A percentile compares a stretch with the other conserved stretches of the same genome.
phyloP scores from a whole-genome alignment of 2,888 invertebrate genomes.

The Diarsia rubi region DNA sequence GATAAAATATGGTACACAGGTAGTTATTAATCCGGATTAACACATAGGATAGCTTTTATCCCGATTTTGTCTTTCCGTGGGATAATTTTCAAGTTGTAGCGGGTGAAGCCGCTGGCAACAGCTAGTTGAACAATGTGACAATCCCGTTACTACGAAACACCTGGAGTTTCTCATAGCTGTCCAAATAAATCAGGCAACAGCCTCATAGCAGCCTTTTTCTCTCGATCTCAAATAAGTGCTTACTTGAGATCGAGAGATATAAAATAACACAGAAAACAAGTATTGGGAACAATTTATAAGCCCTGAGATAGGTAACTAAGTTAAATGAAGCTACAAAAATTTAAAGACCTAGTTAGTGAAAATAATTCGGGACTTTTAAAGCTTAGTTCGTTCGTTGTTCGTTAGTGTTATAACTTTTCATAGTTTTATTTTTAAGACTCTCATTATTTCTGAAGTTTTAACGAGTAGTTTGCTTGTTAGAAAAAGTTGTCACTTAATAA shows the following conservation, averaged over 20 bases:
- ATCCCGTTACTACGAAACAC: neutral
- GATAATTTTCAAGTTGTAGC: too few relatives aligned
- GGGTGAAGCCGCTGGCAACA: too few relatives aligned
- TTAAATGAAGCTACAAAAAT: conserved; percentile 16
- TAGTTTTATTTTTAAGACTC: neutral
- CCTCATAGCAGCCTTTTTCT: too few relatives aligned
- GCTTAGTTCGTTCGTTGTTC: too few relatives aligned
- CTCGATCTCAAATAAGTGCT: too few relatives aligned
- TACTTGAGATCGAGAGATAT: too few relatives aligned
- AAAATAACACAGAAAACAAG: too few relatives aligned
- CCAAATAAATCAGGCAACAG: neutral
- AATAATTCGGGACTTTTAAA: neutral
- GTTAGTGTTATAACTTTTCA: neutral
- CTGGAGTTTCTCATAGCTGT: conserved; percentile 14
- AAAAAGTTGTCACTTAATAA: neutral
- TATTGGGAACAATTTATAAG: neutral
- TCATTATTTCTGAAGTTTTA: neutral
- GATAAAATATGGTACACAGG: too few relatives aligned
- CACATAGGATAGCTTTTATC: too few relatives aligned
- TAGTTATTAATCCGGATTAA: too few relatives aligned
- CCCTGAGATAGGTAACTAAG: neutral
- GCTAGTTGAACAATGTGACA: neutral
- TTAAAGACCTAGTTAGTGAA: neutral
- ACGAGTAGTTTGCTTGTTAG: neutral
- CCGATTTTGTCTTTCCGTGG: too few relatives aligned